These are phyloP conservation scores for Rhinogobius similis DNA, from an alignment of 2,113 vertebrate genomes.

Conservation along the genomic window DNA sequence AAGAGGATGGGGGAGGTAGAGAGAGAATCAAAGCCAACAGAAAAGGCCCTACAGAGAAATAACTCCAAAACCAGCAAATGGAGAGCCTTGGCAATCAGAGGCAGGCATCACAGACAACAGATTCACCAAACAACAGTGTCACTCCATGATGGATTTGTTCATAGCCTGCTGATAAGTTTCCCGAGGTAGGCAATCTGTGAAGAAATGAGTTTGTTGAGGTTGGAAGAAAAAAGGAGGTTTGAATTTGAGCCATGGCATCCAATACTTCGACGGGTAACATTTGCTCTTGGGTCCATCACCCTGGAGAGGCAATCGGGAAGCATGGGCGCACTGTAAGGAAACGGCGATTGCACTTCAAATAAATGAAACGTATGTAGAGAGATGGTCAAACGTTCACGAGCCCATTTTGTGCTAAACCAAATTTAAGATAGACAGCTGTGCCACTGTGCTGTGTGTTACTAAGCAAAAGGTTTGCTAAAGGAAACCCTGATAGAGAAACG, in stretches of 20 bases:
- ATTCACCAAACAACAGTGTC: slow-evolving; percentile 70
- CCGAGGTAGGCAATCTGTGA: slow-evolving; percentile 67
- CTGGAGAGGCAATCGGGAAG: slow-evolving; percentile 63
- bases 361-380: background rate
- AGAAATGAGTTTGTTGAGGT: slow-evolving; percentile 58
- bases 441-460: too few species aligned
- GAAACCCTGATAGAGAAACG: background rate
- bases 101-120: slow-evolving; percentile 69
- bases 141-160: slow-evolving; percentile 71
- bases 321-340: slow-evolving; percentile 54
- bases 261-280: slow-evolving; percentile 64
- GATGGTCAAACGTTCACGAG: background rate
- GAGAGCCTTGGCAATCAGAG: slow-evolving; percentile 69
- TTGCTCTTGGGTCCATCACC: slow-evolving; percentile 66
- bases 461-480: background rate
- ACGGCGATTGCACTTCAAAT: slow-evolving; percentile 19
- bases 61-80: slow-evolving; percentile 68
- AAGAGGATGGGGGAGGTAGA: background rate
- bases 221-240: slow-evolving; percentile 63
- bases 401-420: background rate
- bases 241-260: slow-evolving; percentile 59
- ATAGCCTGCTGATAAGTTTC: slow-evolving; percentile 70
- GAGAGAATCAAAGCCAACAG: slow-evolving; percentile 41
- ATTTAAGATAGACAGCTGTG: too few species aligned
- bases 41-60: slow-evolving; percentile 65